Conservation (phyloP, 2,113 vertebrate species). For the Myotis davidii region DNA sequence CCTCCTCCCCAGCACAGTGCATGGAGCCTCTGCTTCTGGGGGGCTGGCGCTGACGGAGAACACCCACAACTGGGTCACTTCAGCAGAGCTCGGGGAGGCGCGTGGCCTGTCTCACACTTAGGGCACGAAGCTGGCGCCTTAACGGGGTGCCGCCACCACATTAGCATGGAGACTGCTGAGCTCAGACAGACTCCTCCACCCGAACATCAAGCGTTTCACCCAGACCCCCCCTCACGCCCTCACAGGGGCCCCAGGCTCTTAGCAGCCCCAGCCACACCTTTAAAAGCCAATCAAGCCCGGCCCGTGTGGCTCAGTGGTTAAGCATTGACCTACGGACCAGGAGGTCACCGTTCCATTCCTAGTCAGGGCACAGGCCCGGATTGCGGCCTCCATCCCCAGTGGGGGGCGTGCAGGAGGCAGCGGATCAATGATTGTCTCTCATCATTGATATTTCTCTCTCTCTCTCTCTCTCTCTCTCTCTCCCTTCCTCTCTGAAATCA, state of each 20-base stretch:
- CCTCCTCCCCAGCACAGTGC: background rate
- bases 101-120: slow-evolving; percentile 35
- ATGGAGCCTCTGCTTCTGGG: background rate
- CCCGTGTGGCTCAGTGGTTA: too few species aligned
- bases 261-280: background rate
- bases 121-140: slow-evolving; percentile 33
- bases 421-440: too few species aligned
- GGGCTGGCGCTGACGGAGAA: background rate
- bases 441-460: too few species aligned
- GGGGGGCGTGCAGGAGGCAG: too few species aligned
- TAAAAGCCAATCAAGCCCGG: background rate
- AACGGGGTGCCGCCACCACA: background rate
- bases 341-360: too few species aligned
- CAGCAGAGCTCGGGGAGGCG: background rate
- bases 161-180: slow-evolving; percentile 19
- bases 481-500: too few species aligned
- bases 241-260: background rate
- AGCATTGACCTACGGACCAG: too few species aligned
- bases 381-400: too few species aligned
- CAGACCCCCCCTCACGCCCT: background rate
- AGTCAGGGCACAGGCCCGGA: too few species aligned
- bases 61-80: background rate
- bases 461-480: too few species aligned
- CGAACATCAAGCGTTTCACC: background rate
- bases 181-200: background rate